A percentile compares a stretch with the other conserved stretches of the same genome.
phyloP scores from a whole-genome alignment of 2,797 vertebrate species.

The Anguilla obscura region DNA sequence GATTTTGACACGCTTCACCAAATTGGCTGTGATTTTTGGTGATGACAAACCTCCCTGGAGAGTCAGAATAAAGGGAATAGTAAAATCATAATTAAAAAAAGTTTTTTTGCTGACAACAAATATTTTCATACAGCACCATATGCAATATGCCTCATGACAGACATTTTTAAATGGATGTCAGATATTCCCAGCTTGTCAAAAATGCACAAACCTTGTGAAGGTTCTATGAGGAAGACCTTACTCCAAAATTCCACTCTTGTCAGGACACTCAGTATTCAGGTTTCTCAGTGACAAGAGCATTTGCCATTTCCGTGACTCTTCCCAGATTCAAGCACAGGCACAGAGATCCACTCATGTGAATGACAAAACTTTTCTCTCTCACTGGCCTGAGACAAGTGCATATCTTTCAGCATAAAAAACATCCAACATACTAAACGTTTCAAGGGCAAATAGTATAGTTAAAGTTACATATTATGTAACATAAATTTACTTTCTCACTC shows the following conservation, averaged over 20 bases:
- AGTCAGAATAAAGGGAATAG: not conserved
- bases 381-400: not conserved
- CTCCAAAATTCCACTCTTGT: not conserved
- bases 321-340: not conserved
- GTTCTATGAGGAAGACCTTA: not conserved
- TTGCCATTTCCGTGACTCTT: not conserved
- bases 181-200: slow-evolving; percentile 3
- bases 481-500: not conserved
- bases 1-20: not conserved
- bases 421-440: not conserved
- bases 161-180: not conserved
- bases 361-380: not conserved
- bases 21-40: not conserved
- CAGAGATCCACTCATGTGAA: not conserved
- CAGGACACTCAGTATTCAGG: not conserved
- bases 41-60: not conserved
- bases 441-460: not conserved
- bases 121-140: not conserved
- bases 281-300: not conserved
- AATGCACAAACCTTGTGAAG: not conserved
- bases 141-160: not conserved
- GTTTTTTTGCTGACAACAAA: not conserved
- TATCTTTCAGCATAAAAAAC: not conserved
- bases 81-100: not conserved
- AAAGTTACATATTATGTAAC: not conserved